These are phyloP conservation scores for Drosophila albomicans DNA, from an alignment of 1,140 invertebrate genomes.

Conservation along the genomic window DNA sequence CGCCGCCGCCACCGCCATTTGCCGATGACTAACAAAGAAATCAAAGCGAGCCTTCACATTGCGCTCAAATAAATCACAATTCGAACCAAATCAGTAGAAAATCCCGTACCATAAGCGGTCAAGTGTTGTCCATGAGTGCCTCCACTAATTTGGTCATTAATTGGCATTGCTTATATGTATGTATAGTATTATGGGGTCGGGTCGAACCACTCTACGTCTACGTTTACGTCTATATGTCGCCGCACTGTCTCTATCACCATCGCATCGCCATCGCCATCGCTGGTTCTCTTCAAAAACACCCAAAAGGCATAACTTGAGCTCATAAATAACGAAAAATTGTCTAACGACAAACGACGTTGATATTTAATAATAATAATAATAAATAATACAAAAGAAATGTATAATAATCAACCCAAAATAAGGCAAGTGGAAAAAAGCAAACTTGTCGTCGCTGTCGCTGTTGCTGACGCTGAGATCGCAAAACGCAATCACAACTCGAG, in stretches of 20 bases:
- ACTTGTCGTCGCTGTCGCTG: slow-evolving; percentile 48
- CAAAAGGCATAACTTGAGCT: slow-evolving; percentile 84
- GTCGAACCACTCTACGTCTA: slow-evolving; percentile 19
- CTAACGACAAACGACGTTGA: slow-evolving; percentile 74
- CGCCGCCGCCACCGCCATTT: slow-evolving; percentile 11
- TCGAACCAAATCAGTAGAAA: slow-evolving; percentile 83
- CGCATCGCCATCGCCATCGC: slow-evolving; percentile 47
- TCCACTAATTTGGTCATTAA: slow-evolving; percentile 84
- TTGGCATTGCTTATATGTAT: slow-evolving; percentile 73
- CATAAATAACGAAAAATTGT: slow-evolving; percentile 84
- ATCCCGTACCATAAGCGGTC: slow-evolving; percentile 77
- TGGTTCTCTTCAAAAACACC: slow-evolving; percentile 64
- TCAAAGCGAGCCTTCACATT: slow-evolving; percentile 73
- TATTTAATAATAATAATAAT: slow-evolving; percentile 80
- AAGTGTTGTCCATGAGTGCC: slow-evolving; percentile 80
- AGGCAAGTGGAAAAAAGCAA: slow-evolving; percentile 28
- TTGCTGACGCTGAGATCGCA: slow-evolving; percentile 9
- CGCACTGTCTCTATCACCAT: slow-evolving; percentile 50
- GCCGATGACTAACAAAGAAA: slow-evolving; percentile 74
- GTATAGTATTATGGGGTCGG: slow-evolving; percentile 33
- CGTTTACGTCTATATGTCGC: slow-evolving; percentile 21
- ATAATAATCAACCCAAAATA: slow-evolving; percentile 18
- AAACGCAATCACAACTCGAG: slow-evolving; percentile 84
- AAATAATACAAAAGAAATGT: slow-evolving; percentile 43
- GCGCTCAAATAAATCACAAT: slow-evolving; percentile 81